These are phyloP conservation scores for Umimayanthus chanpuru DNA, from an alignment of 92 coral and sea anemone genomes.

Conservation along the genomic window DNA sequence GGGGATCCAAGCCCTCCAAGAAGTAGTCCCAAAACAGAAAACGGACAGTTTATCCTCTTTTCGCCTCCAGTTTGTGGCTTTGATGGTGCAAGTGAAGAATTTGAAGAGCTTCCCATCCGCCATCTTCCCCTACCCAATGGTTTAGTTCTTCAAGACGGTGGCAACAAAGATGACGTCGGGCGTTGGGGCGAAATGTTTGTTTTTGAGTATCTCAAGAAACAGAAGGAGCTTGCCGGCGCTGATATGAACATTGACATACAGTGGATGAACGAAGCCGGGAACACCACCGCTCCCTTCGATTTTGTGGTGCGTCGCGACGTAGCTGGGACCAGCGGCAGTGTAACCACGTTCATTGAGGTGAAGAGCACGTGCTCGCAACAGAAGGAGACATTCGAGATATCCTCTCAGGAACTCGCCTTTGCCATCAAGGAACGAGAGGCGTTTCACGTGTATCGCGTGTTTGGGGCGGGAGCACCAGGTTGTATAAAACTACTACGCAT, in stretches of 20 bases:
- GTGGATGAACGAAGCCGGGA: conserved; percentile 74
- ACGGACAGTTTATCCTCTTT: conserved; percentile 16
- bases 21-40: neutral
- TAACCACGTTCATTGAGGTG: conserved; percentile 71
- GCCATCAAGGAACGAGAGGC: conserved; percentile 63
- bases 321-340: neutral
- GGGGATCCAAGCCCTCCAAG: neutral
- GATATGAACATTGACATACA: conserved; percentile 44
- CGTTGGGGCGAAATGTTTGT: conserved; percentile 90
- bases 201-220: conserved; percentile 58
- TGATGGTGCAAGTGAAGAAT: conserved; percentile 46
- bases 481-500: conserved; percentile 66
- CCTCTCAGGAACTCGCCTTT: conserved; percentile 76
- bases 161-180: conserved; percentile 76
- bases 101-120: conserved; percentile 69
- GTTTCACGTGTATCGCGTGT: conserved; percentile 86
- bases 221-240: conserved; percentile 19
- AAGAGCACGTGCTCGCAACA: conserved; percentile 77
- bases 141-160: conserved; percentile 48
- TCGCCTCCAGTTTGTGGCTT: conserved; percentile 21
- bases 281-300: conserved; percentile 81
- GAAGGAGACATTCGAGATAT: conserved; percentile 77
- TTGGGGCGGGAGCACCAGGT: conserved; percentile 71
- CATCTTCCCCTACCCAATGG: conserved; percentile 49
- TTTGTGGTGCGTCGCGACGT: conserved; percentile 57